Percentiles rank a stretch among this genome's conserved stretches.
These are phyloP conservation scores for Spilogale gracilis DNA, from an alignment of 2,113 vertebrate genomes.

Conservation along the genomic window DNA sequence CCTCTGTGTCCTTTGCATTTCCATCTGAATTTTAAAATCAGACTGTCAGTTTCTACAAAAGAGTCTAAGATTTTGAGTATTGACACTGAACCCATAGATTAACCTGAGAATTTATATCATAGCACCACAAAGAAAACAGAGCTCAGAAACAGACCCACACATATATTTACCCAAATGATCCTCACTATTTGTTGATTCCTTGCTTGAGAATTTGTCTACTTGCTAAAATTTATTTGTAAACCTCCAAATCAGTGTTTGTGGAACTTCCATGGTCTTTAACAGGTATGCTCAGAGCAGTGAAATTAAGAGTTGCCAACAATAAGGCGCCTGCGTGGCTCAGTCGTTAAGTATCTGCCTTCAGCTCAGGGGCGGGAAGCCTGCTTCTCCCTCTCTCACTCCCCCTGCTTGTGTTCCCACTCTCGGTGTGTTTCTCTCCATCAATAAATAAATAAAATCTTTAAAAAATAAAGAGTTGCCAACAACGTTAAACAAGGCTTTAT, in stretches of 20 bases:
- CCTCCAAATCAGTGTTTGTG: neutral
- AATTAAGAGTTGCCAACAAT: neutral
- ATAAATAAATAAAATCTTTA: too few species aligned
- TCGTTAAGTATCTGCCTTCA: too few species aligned
- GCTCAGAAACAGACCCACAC: neutral
- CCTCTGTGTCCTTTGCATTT: neutral
- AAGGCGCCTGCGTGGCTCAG: too few species aligned
- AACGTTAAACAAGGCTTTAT: neutral
- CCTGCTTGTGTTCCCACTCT: too few species aligned
- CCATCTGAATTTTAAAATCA: constrained; percentile 15
- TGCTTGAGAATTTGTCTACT: neutral
- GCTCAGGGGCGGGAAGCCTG: too few species aligned
- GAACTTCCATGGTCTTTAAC: neutral
- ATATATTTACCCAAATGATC: neutral
- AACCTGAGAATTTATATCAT: neutral
- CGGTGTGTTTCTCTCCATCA: too few species aligned
- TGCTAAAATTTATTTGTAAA: constrained; percentile 30
- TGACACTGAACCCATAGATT: neutral
- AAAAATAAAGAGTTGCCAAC: neutral
- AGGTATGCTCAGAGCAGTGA: neutral
- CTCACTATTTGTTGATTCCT: neutral
- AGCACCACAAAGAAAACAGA: neutral
- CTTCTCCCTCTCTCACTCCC: too few species aligned
- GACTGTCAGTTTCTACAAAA: neutral
- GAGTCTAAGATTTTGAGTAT: constrained; percentile 30